A percentile compares a stretch with the other conserved stretches of the same genome.
These are phyloP conservation scores for Piscicola geometra DNA, from an alignment of 2,888 invertebrate species.

Conservation along the genomic window DNA sequence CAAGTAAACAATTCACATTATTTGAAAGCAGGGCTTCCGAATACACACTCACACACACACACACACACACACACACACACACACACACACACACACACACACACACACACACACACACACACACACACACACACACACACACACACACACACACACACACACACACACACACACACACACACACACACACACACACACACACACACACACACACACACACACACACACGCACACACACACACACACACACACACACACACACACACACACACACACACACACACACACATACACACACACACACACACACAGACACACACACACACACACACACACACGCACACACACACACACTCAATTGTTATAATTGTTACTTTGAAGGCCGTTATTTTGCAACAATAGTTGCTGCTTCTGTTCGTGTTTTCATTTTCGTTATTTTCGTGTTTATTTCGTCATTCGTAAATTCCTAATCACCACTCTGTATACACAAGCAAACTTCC, in stretches of 20 bases:
- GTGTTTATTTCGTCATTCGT: too few species aligned
- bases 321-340: slow-evolving; percentile 13
- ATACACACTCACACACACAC: neutral
- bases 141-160: slow-evolving; percentile 4
- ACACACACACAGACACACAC: slow-evolving; percentile 1
- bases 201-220: slow-evolving; percentile 28
- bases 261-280: slow-evolving; percentile 4
- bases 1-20: too few species aligned
- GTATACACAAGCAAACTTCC: too few species aligned
- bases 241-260: slow-evolving; percentile 11
- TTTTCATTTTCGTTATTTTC: too few species aligned
- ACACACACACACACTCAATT: slow-evolving; percentile 3
- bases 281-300: slow-evolving; percentile 1
- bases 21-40: too few species aligned
- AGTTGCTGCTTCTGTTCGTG: too few species aligned
- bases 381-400: too few species aligned
- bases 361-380: too few species aligned
- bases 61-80: slow-evolving; percentile 4
- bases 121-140: slow-evolving; percentile 4
- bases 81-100: slow-evolving; percentile 4
- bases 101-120: slow-evolving; percentile 4
- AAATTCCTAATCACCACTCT: too few species aligned
- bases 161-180: slow-evolving; percentile 3
- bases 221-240: slow-evolving; percentile 8
- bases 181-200: slow-evolving; percentile 16